A percentile compares a stretch with the other conserved stretches of the same genome.
phyloP scores from a whole-genome alignment of 2,797 vertebrate genomes.

The Erethizon dorsatum region DNA sequence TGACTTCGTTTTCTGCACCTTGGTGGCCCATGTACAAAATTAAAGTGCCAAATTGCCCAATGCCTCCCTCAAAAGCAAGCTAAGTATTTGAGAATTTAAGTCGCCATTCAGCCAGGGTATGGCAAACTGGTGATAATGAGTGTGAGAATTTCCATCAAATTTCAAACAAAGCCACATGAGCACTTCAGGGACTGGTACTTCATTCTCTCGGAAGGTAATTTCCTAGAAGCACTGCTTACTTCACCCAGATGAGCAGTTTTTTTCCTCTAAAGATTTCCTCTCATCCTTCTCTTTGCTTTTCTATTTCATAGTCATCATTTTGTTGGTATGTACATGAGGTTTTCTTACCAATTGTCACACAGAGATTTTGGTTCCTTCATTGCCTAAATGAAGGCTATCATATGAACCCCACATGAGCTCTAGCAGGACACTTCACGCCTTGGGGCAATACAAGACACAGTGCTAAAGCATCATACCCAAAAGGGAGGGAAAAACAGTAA shows the following conservation, averaged over 20 bases:
- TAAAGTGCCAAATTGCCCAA: background rate
- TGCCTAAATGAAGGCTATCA: background rate
- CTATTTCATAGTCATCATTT: background rate
- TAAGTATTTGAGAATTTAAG: background rate
- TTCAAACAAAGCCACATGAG: background rate
- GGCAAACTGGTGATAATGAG: background rate
- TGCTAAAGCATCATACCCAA: background rate
- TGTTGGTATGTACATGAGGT: background rate
- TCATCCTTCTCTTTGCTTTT: background rate
- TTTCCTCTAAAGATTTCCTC: background rate
- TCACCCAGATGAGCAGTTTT: background rate
- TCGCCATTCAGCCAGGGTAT: background rate
- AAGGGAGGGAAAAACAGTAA: rapidly evolving
- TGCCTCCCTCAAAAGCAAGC: background rate
- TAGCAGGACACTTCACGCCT: background rate
- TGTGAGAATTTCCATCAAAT: background rate
- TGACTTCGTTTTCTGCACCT: background rate
- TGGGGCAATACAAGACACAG: background rate
- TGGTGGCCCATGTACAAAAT: background rate
- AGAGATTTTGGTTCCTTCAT: background rate
- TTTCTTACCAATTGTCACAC: background rate
- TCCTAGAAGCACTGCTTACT: background rate
- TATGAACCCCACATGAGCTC: background rate
- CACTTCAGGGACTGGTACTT: background rate
- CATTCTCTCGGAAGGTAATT: conserved; percentile 11